Base-by-base conservation (phyloP, 2,113 vertebrate species). In the Colius striatus region DNA sequence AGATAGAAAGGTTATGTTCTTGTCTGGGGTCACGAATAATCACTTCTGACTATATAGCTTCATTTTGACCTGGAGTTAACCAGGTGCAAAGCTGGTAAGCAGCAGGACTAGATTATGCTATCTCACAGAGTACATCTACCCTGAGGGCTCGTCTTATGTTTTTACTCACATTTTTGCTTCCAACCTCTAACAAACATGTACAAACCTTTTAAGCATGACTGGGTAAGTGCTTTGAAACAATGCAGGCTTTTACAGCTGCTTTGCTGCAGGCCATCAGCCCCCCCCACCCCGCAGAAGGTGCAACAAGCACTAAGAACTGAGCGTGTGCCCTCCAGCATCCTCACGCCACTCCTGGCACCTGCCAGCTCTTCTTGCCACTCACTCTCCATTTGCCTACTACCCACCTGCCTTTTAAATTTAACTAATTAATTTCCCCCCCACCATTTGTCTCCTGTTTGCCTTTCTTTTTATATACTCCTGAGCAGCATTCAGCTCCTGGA, bases 1-100 rank as follows among this genome's bases (percentile, higher is more conserved):
- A 95, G 91, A 94, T 97, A 96, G 91, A 70, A 95, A 89, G 73
- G 87, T 92, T 93, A 17, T 77, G 72, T 68, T 96, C 93, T 79
- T 80, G 79, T 87, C 86, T 95, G 85, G 75, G 95, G 94, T 90
- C 84, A 94, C 51, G 65, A 92, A 92, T 85, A 89, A 94, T 80
- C 72, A 89, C 89, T 94, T 89, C 92, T 78, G 90, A 87, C 83
- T 92, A 62, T 93, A 81, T 27, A 61, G 43, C 70, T 92, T 84
- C 65, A 51, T 75, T 86, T 54, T 82, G 90, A 92, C 80, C 86
- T 79, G 29, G 61, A 94, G 80, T 84, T 92, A 96, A 86, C 76
- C 90, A 95, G 90, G 93, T 96, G 90, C 91, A 94, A 95, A 95
- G 65, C 86, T 91, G 73, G 76, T 80, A 82, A 95, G 92, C 47